Evolutionary conservation across 2,888 invertebrate species (phyloP).

Genomic region (Drosophila infuscata): DNA sequence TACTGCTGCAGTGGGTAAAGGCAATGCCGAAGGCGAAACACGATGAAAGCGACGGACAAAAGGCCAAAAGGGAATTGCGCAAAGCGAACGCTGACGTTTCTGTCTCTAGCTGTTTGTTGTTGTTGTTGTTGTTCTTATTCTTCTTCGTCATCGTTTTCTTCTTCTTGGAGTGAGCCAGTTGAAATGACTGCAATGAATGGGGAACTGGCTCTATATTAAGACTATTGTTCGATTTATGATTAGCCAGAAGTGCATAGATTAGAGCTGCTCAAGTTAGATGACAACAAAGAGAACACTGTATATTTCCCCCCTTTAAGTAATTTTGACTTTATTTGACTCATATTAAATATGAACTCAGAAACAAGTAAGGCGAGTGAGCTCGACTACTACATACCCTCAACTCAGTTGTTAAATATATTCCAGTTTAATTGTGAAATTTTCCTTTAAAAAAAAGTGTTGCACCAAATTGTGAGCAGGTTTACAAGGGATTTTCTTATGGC

Average conservation of each 20-base stretch:
- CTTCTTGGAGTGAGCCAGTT: conserved; percentile 25
- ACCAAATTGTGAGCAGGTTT: no score
- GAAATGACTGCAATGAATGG: conserved; percentile 33
- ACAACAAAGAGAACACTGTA: not conserved
- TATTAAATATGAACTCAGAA: not conserved
- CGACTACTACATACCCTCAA: no score
- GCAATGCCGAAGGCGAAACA: conserved; percentile 52
- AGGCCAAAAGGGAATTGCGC: conserved; percentile 44
- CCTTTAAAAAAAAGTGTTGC: no score
- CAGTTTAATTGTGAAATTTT: no score
- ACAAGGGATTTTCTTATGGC: no score
- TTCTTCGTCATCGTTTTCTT: not conserved
- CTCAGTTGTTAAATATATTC: no score
- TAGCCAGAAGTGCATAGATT: conserved; percentile 1
- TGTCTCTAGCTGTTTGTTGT: not conserved
- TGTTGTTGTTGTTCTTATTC: not conserved
- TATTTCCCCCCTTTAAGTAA: not conserved
- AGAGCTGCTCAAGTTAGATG: not conserved
- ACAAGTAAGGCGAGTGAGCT: no score
- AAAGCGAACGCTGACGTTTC: not conserved
- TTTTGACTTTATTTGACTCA: not conserved
- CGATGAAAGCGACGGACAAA: conserved; percentile 39
- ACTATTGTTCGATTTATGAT: conserved; percentile 27
- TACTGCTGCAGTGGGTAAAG: conserved; percentile 73
- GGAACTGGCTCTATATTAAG: conserved; percentile 19